Evolutionary conservation across 2,888 invertebrate genomes (phyloP), one percentile per base, ranked within the genome.

Genomic region (Aporophyla lueneburgensis): DNA sequence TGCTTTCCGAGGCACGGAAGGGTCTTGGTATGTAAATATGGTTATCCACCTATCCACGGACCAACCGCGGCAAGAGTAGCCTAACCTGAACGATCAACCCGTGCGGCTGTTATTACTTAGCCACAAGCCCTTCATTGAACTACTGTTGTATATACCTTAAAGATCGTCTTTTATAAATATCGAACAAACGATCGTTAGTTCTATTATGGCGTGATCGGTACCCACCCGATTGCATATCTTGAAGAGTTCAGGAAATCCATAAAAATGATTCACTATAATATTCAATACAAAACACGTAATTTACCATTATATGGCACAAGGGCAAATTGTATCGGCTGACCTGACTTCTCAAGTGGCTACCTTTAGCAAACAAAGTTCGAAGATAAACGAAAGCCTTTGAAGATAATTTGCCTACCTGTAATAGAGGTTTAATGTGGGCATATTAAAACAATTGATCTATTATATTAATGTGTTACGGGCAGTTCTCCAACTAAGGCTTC

Each of bases 391-490:
- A 51, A 58, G 27, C 19, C 49, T 49, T 73, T 24, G 21, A n/a
- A 59, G 27, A n/a, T n/a, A 51, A 43, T 53, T 46, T n/a, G 51
- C 24, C 12, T 33, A n/a, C n/a, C 2, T 46, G 43, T 46, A 53
- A 24, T 33, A 46, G 40, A 75, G 51, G 27, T 62, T 62, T 33
- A 40, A 24, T 54, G 21, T 16, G 24, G 40, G 14, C 33, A 33
- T 7, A 76, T 46, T 74, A 51, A 49, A 58, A 16, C 12, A 27
- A 73, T 73, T 74, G 21, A 58, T 75, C 51, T 43, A 75, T 43
- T 51, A 40, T 16, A 59, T 10, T 46, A 46, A 46, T 46, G 10
- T 10, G 2, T 59, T 16, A 27, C 16, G 14, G 43, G 2, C 24
- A 27, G 21, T 19, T 51, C 33, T 27, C 54, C 33, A 12, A 63